These are phyloP conservation scores for Phoxinus dragarum DNA, from an alignment of 2,797 vertebrate species.

Conservation along the genomic window DNA sequence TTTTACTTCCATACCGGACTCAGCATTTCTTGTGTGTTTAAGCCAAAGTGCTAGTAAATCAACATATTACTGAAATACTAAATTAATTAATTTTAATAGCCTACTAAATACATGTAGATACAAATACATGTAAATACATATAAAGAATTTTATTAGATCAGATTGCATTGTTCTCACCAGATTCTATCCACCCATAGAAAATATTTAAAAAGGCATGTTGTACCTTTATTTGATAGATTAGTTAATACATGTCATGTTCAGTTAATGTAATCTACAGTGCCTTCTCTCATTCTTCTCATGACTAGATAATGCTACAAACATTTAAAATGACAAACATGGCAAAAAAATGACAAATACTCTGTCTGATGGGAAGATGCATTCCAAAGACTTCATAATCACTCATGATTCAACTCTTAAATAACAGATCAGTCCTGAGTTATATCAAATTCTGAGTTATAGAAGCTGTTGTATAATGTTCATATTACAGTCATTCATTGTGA, in stretches of 20 bases:
- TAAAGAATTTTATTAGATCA: not conserved
- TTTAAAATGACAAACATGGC: not conserved
- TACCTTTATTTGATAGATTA: not conserved
- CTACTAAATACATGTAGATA: not conserved
- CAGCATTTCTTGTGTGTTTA: not conserved
- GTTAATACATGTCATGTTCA: not conserved
- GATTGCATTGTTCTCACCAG: not conserved
- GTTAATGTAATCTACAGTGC: not conserved
- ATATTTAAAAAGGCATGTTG: not conserved
- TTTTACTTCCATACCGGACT: too few species aligned
- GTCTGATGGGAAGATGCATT: not conserved
- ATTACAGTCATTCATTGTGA: not conserved
- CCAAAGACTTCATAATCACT: not conserved
- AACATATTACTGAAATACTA: not conserved
- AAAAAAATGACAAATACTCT: not conserved
- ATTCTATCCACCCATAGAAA: not conserved
- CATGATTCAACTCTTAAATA: not conserved
- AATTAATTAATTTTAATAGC: not conserved
- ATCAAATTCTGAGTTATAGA: constrained; percentile 17
- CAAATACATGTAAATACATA: not conserved
- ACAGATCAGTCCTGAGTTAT: not conserved
- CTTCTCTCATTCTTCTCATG: not conserved
- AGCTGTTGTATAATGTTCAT: constrained; percentile 5
- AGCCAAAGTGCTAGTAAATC: not conserved
- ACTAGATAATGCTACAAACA: not conserved